Percentiles rank a stretch among this genome's conserved stretches.
phyloP scores from a whole-genome alignment of 2,113 vertebrate genomes.

The Crotalus helleri region DNA sequence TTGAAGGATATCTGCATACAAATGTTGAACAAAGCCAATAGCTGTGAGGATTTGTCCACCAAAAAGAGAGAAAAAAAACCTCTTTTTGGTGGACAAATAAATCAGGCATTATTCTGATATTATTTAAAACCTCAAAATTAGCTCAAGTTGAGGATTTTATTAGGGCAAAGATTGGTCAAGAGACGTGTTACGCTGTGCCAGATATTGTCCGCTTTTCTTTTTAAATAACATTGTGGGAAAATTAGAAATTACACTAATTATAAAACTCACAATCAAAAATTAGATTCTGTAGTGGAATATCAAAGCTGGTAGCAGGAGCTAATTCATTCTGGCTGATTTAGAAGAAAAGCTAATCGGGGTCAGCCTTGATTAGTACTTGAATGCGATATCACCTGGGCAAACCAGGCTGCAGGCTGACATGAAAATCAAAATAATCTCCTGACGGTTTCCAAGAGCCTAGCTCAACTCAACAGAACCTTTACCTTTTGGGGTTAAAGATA shows the following conservation, averaged over 20 bases:
- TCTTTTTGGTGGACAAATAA: too few species aligned
- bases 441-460: background rate
- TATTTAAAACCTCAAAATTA: slow-evolving; percentile 22
- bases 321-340: background rate
- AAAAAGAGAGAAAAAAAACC: too few species aligned
- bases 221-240: background rate
- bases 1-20: slow-evolving; percentile 61
- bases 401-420: background rate
- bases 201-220: background rate
- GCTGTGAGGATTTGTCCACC: background rate
- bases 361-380: background rate
- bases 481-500: background rate
- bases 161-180: background rate
- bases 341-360: background rate
- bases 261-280: background rate
- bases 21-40: slow-evolving; percentile 16
- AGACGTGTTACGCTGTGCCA: background rate
- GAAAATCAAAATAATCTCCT: background rate
- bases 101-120: background rate
- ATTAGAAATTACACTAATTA: background rate
- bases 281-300: background rate
- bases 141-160: background rate
- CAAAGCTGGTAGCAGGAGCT: background rate
- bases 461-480: background rate
- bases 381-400: background rate